These are phyloP conservation scores for Morus bassanus DNA, from an alignment of 2,797 vertebrate genomes.

Conservation along the genomic window DNA sequence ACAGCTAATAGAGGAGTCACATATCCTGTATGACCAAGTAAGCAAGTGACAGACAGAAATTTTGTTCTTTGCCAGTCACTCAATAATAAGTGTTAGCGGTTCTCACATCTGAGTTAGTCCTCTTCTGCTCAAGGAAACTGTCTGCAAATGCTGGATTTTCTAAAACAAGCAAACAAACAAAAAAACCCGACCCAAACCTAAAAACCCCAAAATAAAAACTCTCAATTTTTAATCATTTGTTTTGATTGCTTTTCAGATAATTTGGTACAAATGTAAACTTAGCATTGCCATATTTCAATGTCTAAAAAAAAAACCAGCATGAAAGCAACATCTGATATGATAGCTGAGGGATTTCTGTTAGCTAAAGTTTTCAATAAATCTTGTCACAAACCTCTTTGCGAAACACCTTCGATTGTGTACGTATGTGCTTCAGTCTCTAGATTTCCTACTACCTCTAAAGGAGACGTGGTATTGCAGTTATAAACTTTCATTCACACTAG, in stretches of 20 bases:
- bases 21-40: not conserved
- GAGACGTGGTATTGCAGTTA: not conserved
- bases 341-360: not conserved
- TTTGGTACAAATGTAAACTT: not conserved
- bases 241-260: constrained; percentile 30
- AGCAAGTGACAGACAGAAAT: not conserved
- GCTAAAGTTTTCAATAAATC: not conserved
- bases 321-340: not conserved
- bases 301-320: not conserved
- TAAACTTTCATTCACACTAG: constrained; percentile 21
- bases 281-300: not conserved
- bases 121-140: not conserved
- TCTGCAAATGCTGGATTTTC: not conserved
- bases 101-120: not conserved
- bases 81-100: not conserved
- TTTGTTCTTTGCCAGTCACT: not conserved
- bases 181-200: not conserved
- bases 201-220: not conserved
- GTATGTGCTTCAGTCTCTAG: not conserved
- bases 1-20: not conserved
- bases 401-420: not conserved
- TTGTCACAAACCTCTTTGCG: not conserved
- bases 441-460: not conserved
- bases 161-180: not conserved
- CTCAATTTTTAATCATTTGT: not conserved